Evolutionary conservation across 2,888 invertebrate genomes (phyloP).

Genomic region (Drosophila meridionalis): DNA sequence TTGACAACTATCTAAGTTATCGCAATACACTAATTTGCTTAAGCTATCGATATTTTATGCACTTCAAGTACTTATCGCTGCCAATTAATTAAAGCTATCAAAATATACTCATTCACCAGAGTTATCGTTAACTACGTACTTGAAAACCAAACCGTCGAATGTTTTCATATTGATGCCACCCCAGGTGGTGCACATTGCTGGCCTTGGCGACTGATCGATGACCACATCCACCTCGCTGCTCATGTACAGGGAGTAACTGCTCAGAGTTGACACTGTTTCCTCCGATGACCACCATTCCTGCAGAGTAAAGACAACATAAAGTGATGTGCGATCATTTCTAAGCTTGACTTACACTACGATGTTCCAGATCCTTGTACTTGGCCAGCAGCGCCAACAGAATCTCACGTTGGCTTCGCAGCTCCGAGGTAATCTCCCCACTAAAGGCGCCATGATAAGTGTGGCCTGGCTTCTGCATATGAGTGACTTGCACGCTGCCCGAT

Average conservation of each 20-base stretch:
- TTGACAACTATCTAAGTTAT: neutral
- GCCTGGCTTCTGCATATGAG: conserved; percentile 40
- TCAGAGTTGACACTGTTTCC: conserved; percentile 67
- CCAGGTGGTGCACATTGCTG: conserved; percentile 92
- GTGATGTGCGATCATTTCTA: neutral
- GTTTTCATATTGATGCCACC: conserved; percentile 93
- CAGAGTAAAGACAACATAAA: neutral
- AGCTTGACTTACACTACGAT: conserved; percentile 65
- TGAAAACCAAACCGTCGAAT: conserved; percentile 92
- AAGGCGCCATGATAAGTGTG: conserved; percentile 43
- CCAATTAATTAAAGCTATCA: neutral
- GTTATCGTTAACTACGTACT: conserved; percentile 84
- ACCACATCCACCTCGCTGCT: conserved; percentile 75
- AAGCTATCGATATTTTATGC: neutral
- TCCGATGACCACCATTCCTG: conserved; percentile 84
- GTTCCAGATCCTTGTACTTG: conserved; percentile 72
- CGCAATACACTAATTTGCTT: neutral
- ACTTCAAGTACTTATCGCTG: neutral
- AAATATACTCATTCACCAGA: neutral
- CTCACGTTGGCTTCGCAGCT: conserved; percentile 69
- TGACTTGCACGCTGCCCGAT: conserved; percentile 30
- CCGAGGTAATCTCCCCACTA: conserved; percentile 54
- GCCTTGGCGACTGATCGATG: conserved; percentile 86
- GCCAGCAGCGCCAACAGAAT: conserved; percentile 70
- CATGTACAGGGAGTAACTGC: conserved; percentile 80